phyloP scores from a whole-genome alignment of 30 jellyfish, hydroid and myxozoan species.

The Chironex yamaguchii region DNA sequence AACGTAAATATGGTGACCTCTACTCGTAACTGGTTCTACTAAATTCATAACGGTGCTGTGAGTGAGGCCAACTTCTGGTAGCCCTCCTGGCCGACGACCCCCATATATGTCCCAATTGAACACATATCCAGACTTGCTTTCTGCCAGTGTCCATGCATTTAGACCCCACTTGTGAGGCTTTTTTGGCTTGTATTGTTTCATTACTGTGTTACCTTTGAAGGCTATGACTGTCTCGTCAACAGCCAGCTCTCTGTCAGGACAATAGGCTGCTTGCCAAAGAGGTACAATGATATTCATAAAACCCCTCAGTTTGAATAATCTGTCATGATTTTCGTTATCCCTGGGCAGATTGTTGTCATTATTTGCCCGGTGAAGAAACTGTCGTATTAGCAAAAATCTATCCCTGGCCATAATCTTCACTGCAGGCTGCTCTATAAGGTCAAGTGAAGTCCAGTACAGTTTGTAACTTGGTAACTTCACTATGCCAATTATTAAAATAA shows the following conservation, averaged over 20 bases:
- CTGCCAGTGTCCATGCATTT: slow-evolving; percentile 47
- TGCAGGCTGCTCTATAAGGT: neutral
- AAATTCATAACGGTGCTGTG: slow-evolving; percentile 21
- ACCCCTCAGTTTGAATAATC: slow-evolving; percentile 11
- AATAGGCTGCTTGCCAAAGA: slow-evolving; percentile 42
- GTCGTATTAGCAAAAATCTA: slow-evolving; percentile 1
- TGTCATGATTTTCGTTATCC: slow-evolving; percentile 5
- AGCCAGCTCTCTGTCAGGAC: slow-evolving; percentile 33
- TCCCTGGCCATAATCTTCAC: slow-evolving; percentile 6
- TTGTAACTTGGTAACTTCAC: slow-evolving; percentile 17
- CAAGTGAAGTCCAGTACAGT: neutral
- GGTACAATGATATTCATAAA: slow-evolving; percentile 20
- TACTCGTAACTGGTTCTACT: slow-evolving; percentile 9
- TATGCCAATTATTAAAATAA: neutral
- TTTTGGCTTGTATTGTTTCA: slow-evolving; percentile 44
- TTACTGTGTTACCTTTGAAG: slow-evolving; percentile 18
- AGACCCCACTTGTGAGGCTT: slow-evolving; percentile 46
- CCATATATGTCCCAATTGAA: slow-evolving; percentile 26
- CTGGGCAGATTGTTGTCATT: slow-evolving; percentile 8
- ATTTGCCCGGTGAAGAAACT: neutral
- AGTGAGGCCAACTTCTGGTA: slow-evolving; percentile 14
- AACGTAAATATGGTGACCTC: slow-evolving; percentile 16
- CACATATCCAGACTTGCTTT: slow-evolving; percentile 25
- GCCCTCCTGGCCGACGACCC: neutral
- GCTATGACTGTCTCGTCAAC: slow-evolving; percentile 41